These are phyloP conservation scores for Galemys pyrenaicus DNA, from an alignment of 2,113 vertebrate genomes.

Conservation along the genomic window DNA sequence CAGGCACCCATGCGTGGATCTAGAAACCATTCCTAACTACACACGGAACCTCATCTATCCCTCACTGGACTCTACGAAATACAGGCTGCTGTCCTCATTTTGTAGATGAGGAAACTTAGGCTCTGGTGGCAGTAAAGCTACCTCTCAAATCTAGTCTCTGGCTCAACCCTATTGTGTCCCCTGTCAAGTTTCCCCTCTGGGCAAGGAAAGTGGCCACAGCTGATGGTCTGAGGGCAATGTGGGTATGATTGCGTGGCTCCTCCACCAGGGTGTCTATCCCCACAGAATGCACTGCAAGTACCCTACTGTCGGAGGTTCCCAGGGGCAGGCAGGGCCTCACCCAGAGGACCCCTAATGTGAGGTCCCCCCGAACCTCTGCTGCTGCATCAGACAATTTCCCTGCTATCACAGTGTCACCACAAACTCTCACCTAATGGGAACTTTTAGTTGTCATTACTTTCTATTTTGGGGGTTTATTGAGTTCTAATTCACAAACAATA, in stretches of 20 bases:
- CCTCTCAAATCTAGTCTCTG: neutral
- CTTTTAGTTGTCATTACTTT: neutral
- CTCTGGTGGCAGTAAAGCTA: neutral
- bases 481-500: neutral
- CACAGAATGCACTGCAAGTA: neutral
- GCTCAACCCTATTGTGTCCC: neutral
- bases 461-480: neutral
- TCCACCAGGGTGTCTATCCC: neutral
- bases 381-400: too few species aligned
- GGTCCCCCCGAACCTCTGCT: neutral
- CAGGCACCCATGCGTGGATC: rapidly evolving
- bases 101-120: neutral
- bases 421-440: neutral
- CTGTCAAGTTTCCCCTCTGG: neutral
- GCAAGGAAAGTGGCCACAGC: neutral
- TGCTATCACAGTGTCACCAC: neutral
- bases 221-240: neutral
- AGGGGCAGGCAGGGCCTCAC: neutral
- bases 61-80: neutral
- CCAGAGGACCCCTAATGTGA: neutral
- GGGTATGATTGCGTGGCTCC: neutral
- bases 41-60: rapidly evolving
- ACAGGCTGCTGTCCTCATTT: neutral
- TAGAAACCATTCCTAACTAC: neutral
- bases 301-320: neutral